Conservation (phyloP, 2,113 vertebrate species). For the Pygathrix nemaeus region DNA sequence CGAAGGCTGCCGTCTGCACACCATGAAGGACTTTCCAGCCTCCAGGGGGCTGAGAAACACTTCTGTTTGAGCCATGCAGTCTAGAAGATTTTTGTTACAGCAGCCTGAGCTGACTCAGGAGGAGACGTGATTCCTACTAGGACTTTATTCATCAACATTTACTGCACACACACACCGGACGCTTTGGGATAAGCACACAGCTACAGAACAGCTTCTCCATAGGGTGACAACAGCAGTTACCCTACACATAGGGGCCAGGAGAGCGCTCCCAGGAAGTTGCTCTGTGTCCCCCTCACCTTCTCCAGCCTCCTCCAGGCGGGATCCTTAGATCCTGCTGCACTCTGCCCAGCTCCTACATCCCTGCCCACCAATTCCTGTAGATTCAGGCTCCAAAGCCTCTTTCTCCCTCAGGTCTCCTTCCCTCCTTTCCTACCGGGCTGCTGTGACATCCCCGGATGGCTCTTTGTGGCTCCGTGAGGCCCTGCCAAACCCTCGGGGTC, state of each 20-base stretch:
- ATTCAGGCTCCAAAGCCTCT: background rate
- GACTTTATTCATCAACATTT: background rate
- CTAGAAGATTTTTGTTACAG: background rate
- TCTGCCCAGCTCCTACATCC: too few relatives aligned
- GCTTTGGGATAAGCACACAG: background rate
- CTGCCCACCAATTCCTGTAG: accelerated
- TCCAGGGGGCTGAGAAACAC: background rate
- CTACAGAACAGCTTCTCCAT: accelerated
- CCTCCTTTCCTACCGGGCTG: background rate
- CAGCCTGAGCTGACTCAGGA: background rate
- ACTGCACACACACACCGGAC: background rate
- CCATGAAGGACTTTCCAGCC: too few relatives aligned
- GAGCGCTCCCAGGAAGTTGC: accelerated
- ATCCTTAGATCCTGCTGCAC: background rate
- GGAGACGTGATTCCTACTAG: background rate
- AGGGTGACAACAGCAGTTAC: accelerated
- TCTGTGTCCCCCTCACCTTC: background rate
- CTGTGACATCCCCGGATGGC: too few relatives aligned
- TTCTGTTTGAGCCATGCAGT: accelerated
- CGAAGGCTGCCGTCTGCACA: background rate
- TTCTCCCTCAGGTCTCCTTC: background rate
- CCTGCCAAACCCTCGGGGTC: background rate
- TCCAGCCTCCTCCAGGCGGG: background rate
- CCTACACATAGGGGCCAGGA: accelerated
- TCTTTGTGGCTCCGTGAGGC: background rate